Base-by-base conservation (phyloP, 2,113 vertebrate species). In the Tragelaphus strepsiceros region DNA sequence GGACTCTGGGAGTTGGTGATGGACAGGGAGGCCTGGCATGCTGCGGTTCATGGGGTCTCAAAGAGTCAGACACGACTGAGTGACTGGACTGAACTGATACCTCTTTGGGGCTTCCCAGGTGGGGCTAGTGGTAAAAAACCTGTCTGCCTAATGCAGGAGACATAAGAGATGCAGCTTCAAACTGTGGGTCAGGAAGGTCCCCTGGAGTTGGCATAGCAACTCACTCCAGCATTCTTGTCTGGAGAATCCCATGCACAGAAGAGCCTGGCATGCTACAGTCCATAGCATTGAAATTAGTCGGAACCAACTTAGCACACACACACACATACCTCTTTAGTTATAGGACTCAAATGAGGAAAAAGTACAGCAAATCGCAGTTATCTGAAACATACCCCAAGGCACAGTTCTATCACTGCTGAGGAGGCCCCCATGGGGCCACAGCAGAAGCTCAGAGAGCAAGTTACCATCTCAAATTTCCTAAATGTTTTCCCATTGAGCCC, bases 361-460 rank as follows among this genome's bases (percentile, higher is more conserved):
- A 15, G 6, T 49, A 71, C 39, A 43, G 30, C 85, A 95, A 90
- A 54, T 39, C 15, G 59, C n/a, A 8, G 15, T 30, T 39, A 19
- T 39, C 39, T 46, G 74, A 78, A 78, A 78, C 43, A 54, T 21
- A 82, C 3, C 28, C n/a, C 14, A 9, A 35, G 49, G 26, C 22
- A 11, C 2, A 28, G 21, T 16, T 74, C 5, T 49, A n/a, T 95
- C 43, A 74, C 21, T 46, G 26, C 13, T 90, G 22, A 39, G 24
- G 59, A 62, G 6, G 26, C 16, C 21, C 46, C 32, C 32, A 14
- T 62, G 62, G 28, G 28, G 74, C 62, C 43, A 10, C 54, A 56
- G 49, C 89, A 92, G 91, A 43, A 91, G 46, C 56, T 90, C 71
- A 96, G 90, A 32, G n/a, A 98, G 53, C 16, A 58, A 96, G 8